Percentiles rank a stretch among this genome's conserved stretches.
phyloP scores from a whole-genome alignment of 2,113 vertebrate genomes.

The Hemibagrus wyckioides region DNA sequence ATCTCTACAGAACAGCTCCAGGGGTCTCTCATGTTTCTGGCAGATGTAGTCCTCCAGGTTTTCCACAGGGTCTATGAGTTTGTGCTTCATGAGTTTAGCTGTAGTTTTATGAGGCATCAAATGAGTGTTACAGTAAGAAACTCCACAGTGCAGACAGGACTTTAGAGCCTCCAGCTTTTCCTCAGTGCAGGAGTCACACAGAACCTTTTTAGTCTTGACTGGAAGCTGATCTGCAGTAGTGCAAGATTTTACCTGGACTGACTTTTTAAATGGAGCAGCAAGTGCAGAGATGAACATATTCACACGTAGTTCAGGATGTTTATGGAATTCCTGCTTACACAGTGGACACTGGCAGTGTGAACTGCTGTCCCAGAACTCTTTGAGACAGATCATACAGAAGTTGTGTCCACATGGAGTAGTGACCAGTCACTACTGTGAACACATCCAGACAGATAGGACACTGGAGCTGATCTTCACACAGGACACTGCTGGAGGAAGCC shows the following conservation, averaged over 20 bases:
- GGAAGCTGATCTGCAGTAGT: background rate
- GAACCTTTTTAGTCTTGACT: background rate
- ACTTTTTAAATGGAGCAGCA: background rate
- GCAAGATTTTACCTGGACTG: background rate
- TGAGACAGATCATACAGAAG: background rate
- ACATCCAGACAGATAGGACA: background rate
- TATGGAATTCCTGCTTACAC: background rate
- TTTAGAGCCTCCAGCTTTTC: background rate
- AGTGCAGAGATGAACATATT: background rate
- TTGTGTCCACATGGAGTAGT: background rate
- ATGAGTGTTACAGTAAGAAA: background rate
- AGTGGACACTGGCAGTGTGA: background rate
- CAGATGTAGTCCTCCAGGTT: slow-evolving; percentile 5
- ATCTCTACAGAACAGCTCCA: background rate
- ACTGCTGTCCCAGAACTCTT: background rate
- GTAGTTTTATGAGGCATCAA: background rate
- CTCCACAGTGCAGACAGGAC: background rate
- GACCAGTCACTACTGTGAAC: background rate
- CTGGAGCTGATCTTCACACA: background rate
- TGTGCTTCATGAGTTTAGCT: background rate
- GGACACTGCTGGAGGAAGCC: background rate
- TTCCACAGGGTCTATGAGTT: background rate
- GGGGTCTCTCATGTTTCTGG: background rate
- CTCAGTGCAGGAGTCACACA: background rate
- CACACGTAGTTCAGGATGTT: background rate